Evolutionary conservation across 2,888 invertebrate genomes (phyloP).

Genomic region (Plutella xylostella): DNA sequence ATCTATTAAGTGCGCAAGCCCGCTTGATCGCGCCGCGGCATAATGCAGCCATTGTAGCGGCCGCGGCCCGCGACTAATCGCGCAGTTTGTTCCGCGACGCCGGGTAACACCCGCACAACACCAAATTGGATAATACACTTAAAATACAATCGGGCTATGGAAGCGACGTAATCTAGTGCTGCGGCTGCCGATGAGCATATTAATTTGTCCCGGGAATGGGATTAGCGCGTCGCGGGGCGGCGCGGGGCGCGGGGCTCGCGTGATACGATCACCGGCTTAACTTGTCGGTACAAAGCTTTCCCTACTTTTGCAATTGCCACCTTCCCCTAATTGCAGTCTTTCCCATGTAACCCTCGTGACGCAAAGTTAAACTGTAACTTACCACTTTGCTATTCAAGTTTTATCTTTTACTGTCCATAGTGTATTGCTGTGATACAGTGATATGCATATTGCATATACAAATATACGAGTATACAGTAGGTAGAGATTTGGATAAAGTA

Average conservation of each 20-base stretch:
- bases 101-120: slow-evolving; percentile 67
- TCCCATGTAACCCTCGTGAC: no score
- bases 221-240: slow-evolving; percentile 43
- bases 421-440: no score
- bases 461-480: no score
- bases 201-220: slow-evolving; percentile 65
- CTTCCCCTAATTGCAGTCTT: slow-evolving; percentile 25
- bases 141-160: slow-evolving; percentile 72
- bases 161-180: slow-evolving; percentile 65
- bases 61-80: slow-evolving; percentile 38
- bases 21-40: slow-evolving; percentile 46
- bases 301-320: slow-evolving; percentile 32
- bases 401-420: no score
- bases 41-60: slow-evolving; percentile 50
- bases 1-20: slow-evolving; percentile 65
- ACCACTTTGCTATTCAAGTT: no score
- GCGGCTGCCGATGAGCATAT: slow-evolving; percentile 67
- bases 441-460: no score
- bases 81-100: slow-evolving; percentile 48
- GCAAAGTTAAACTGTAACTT: no score
- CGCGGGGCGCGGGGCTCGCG: slow-evolving; percentile 26
- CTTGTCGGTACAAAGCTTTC: slow-evolving; percentile 32
- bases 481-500: no score
- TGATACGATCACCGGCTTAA: slow-evolving; percentile 42
- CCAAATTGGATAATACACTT: slow-evolving; percentile 76